Percentiles rank a stretch among this genome's conserved stretches.
Evolutionary conservation across 92 coral and sea anemone genomes (phyloP).

Genomic region (Palythoa heliodiscus): DNA sequence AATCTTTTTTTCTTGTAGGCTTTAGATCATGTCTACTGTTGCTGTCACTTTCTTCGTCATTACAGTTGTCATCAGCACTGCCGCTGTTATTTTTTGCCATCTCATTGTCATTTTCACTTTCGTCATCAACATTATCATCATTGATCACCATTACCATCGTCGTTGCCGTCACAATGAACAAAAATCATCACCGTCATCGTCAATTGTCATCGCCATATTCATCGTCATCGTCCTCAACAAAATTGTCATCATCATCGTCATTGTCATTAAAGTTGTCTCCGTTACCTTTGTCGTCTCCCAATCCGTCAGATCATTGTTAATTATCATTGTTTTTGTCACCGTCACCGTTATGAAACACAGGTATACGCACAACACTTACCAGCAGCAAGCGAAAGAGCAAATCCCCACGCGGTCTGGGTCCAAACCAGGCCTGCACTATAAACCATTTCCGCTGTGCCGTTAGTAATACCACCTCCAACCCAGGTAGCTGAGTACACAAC

Average conservation of each 20-base stretch:
- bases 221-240: neutral
- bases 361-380: neutral
- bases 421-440: constrained; percentile 10
- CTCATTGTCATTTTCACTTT: neutral
- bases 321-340: neutral
- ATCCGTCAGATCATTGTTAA: neutral
- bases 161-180: neutral
- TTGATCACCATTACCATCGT: neutral
- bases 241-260: neutral
- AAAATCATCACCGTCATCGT: neutral
- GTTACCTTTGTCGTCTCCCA: too few relatives aligned
- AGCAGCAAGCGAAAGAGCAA: neutral
- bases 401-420: constrained; percentile 23
- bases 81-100: neutral
- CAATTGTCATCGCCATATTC: neutral
- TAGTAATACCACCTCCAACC: constrained; percentile 18
- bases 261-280: too few relatives aligned
- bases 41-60: too few relatives aligned
- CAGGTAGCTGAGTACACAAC: constrained; percentile 6
- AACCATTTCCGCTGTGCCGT: constrained; percentile 32
- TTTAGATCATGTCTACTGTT: neutral
- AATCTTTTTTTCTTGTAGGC: too few relatives aligned
- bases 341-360: neutral
- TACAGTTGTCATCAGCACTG: too few relatives aligned
- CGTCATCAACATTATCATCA: neutral